These are phyloP conservation scores for Ochlodes sylvanus DNA, from an alignment of 2,888 invertebrate genomes.

Conservation along the genomic window DNA sequence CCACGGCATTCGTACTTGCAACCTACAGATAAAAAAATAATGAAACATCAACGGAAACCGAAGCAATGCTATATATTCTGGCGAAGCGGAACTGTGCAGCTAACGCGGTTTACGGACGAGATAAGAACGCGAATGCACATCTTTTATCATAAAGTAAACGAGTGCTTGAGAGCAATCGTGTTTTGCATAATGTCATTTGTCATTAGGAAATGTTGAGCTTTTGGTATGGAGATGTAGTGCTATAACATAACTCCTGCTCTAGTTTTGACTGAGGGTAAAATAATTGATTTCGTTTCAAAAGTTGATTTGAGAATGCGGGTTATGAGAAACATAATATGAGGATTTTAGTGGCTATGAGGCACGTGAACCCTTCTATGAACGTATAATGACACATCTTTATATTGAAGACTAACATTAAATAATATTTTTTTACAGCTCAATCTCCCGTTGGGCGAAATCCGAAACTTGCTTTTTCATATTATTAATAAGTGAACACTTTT, in stretches of 20 bases:
- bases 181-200: constrained; percentile 30
- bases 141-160: constrained; percentile 39
- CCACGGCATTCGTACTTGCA: background rate
- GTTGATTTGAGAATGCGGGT: too few species aligned
- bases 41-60: constrained; percentile 58
- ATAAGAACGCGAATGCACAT: constrained; percentile 72
- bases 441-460: too few species aligned
- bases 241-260: background rate
- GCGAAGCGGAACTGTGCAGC: constrained; percentile 69
- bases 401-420: too few species aligned
- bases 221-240: background rate
- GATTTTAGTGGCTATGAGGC: too few species aligned
- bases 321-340: too few species aligned
- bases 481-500: too few species aligned
- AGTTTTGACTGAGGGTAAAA: background rate
- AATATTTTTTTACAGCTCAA: too few species aligned
- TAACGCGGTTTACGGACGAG: constrained; percentile 76
- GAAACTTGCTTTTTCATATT: too few species aligned
- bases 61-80: constrained; percentile 64
- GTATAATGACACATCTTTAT: too few species aligned
- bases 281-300: too few species aligned
- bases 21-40: constrained; percentile 35
- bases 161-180: constrained; percentile 15
- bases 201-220: constrained; percentile 7
- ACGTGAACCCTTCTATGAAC: too few species aligned